A percentile compares a stretch with the other conserved stretches of the same genome.
phyloP scores from a whole-genome alignment of 2,888 invertebrate genomes.

The Esperia sulphurella region DNA sequence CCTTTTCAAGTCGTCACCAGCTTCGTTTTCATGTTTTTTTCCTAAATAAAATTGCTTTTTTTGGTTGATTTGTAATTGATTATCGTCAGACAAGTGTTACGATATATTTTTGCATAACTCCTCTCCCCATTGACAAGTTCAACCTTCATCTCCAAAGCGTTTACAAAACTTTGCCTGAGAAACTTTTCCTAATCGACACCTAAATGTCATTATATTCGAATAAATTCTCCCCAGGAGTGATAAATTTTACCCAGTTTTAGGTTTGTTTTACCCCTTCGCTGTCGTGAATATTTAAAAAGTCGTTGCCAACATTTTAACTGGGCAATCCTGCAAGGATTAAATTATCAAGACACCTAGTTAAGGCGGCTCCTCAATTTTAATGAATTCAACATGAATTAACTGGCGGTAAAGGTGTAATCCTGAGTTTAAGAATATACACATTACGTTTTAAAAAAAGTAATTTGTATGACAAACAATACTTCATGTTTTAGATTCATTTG shows the following conservation, averaged over 20 bases:
- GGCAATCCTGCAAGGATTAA: constrained; percentile 75
- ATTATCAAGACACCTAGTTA: constrained; percentile 79
- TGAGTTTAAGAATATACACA: constrained; percentile 18
- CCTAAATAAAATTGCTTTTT: too few species aligned
- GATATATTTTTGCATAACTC: too few species aligned
- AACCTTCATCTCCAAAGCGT: constrained; percentile 30
- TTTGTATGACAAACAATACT: constrained; percentile 6
- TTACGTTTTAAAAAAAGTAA: neutral
- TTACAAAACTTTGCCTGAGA: constrained; percentile 42
- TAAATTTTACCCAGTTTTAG: constrained; percentile 67
- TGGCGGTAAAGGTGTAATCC: constrained; percentile 15
- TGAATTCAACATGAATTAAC: constrained; percentile 75
- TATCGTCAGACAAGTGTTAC: too few species aligned
- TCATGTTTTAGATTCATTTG: too few species aligned
- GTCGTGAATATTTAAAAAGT: constrained; percentile 76
- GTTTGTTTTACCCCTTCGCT: constrained; percentile 56
- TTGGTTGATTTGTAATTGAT: too few species aligned
- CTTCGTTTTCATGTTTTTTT: too few species aligned
- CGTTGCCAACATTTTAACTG: constrained; percentile 77
- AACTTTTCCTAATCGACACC: constrained; percentile 72
- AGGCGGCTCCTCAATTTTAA: constrained; percentile 66
- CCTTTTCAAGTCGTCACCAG: too few species aligned
- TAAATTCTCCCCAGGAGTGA: constrained; percentile 64
- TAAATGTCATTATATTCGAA: constrained; percentile 72
- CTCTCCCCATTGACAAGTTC: constrained; percentile 28